Evolutionary conservation across 1,140 invertebrate genomes (phyloP).

Genomic region (Bombus consobrinus): DNA sequence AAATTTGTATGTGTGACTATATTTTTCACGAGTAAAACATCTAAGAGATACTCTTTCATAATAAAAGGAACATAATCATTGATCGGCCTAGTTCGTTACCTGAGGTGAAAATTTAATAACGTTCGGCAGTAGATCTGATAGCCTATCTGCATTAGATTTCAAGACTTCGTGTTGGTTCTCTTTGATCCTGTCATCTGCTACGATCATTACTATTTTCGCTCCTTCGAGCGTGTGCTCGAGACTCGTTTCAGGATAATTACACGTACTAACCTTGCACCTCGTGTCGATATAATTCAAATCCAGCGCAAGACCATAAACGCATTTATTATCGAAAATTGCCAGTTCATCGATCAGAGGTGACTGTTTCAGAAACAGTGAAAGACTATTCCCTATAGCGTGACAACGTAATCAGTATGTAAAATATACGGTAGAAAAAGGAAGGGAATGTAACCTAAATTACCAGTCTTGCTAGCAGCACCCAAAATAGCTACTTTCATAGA

Average conservation of each 20-base stretch:
- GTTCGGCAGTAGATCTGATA: slow-evolving; percentile 81
- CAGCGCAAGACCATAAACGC: slow-evolving; percentile 82
- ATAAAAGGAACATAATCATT: not conserved
- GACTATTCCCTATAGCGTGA: slow-evolving; percentile 63
- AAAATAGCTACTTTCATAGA: slow-evolving; percentile 75
- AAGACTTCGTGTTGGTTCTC: slow-evolving; percentile 74
- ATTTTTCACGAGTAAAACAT: too few relatives aligned
- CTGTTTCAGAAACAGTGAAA: slow-evolving; percentile 85
- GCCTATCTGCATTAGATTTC: slow-evolving; percentile 79
- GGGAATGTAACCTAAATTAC: slow-evolving; percentile 54
- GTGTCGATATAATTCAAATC: slow-evolving; percentile 86
- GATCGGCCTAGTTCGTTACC: slow-evolving; percentile 70
- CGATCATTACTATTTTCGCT: slow-evolving; percentile 84
- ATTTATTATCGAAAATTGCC: slow-evolving; percentile 83
- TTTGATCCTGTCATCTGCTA: slow-evolving; percentile 70
- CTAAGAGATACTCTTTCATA: too few relatives aligned
- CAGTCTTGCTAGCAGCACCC: slow-evolving; percentile 72
- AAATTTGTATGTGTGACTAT: too few relatives aligned
- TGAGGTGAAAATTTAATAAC: slow-evolving; percentile 82
- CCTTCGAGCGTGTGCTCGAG: slow-evolving; percentile 74
- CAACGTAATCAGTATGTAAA: not conserved
- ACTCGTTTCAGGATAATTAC: slow-evolving; percentile 75
- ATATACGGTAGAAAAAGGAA: not conserved
- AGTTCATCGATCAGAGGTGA: slow-evolving; percentile 85
- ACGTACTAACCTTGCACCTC: slow-evolving; percentile 86